Base-by-base conservation (phyloP, 2,888 invertebrate genomes). In the Drosophila pseudotakahashii region DNA sequence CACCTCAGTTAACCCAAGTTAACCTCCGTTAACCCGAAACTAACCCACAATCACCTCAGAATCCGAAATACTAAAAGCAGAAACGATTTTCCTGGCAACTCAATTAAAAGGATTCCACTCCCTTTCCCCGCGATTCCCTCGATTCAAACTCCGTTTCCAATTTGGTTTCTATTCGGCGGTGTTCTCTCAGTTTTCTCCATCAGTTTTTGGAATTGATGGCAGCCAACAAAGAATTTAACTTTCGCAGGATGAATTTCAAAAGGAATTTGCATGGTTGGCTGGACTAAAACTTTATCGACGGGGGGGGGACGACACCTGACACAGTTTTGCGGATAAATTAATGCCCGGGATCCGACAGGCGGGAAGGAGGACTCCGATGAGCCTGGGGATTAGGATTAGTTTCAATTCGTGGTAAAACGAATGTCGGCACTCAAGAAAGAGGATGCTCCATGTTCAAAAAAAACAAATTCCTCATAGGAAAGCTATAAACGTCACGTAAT, bases 201-300 rank as follows among this genome's bases (percentile, higher is more conserved):
- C 51, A 23, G 51, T 10, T 62, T 62, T 14, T 16, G 50, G 34
- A 68, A 53, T 59, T 58, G 57, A 69, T 67, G 68, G 68, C 67
- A 23, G 52, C 57, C 50, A 58, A 37, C 36, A 5, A 30, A n/a
- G 14, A 39, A 39, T 39, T 47, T 64, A 54, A 64, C 51, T 58
- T 74, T 39, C 72, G 63, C 57, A 55, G 41, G 36, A 69, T 48
- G 41, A 58, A 53, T 57, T 52, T 58, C 58, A 48, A 59, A 54
- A 52, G 51, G 51, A 62, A 74, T 76, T 42, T 70, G 53, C 53
- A 67, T 54, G 37, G 14, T 44, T 6, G 19, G 7, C 10, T 2
- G 11, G 44, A 42, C 9, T 14, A 37, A 45, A 64, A 64, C 37
- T 64, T 64, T 45, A 19, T 5, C 19, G 19, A 42, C 11, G 42